Conservation (phyloP, 1,140 invertebrate genomes). For the Halesus radiatus region DNA sequence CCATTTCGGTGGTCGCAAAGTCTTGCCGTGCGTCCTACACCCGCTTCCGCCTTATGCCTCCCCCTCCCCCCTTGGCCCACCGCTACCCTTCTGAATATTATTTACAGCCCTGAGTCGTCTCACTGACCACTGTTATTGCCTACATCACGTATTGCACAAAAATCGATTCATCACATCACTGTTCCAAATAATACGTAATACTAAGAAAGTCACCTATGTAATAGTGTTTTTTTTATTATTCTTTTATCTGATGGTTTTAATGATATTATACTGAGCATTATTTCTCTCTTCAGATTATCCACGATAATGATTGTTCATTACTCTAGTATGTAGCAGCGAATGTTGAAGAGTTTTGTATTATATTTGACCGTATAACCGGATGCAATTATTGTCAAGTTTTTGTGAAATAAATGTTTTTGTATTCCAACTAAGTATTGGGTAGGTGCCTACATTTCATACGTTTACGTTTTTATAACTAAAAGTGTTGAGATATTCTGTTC, state of each 20-base stretch:
- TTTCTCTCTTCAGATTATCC: background rate
- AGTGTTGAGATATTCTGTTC: too few species aligned
- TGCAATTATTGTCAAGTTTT: background rate
- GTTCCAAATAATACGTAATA: too few species aligned
- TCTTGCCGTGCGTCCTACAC: too few species aligned
- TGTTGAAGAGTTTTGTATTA: background rate
- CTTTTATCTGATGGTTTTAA: constrained; percentile 1
- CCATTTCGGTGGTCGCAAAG: too few species aligned
- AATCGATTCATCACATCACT: too few species aligned
- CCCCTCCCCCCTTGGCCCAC: background rate
- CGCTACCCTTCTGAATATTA: background rate
- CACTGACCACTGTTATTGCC: background rate
- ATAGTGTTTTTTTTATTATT: background rate
- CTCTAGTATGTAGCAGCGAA: background rate
- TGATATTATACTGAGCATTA: background rate
- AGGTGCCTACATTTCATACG: too few species aligned
- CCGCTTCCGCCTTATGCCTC: too few species aligned
- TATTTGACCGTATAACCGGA: background rate
- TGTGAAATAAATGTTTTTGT: too few species aligned
- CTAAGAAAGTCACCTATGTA: too few species aligned
- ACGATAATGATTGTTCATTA: background rate
- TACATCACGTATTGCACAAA: too few species aligned
- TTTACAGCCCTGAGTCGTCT: background rate
- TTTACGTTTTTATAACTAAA: too few species aligned
- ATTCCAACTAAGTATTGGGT: too few species aligned